These are phyloP conservation scores for Calliopsis andreniformis DNA, from an alignment of 1,140 invertebrate species.

Conservation along the genomic window DNA sequence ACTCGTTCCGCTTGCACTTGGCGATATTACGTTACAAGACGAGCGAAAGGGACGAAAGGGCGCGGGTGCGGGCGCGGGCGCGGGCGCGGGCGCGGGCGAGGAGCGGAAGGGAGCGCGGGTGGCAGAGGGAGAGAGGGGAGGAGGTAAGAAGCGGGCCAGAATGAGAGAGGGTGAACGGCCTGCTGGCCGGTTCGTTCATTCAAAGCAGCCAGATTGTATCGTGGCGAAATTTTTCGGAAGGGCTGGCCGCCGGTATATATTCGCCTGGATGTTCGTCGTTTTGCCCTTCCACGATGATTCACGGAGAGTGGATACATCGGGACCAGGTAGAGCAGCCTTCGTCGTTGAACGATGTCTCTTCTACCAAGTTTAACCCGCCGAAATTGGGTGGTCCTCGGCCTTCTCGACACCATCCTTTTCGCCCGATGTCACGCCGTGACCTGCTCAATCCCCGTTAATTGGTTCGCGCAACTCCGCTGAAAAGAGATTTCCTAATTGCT, in stretches of 20 bases:
- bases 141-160: conserved; percentile 3
- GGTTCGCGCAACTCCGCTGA: too few species aligned
- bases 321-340: neutral
- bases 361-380: neutral
- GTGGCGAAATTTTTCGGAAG: conserved; percentile 31
- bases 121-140: too few species aligned
- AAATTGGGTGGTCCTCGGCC: conserved; percentile 5
- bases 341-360: conserved; percentile 20
- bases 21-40: conserved; percentile 23
- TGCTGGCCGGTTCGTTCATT: conserved; percentile 8
- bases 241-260: neutral
- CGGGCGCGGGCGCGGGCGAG: too few species aligned
- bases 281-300: conserved; percentile 26
- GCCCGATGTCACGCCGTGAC: too few species aligned
- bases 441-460: neutral
- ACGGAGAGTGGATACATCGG: neutral
- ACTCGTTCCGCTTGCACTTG: conserved; percentile 24
- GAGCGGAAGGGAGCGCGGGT: neutral
- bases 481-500: neutral
- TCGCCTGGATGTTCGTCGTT: neutral
- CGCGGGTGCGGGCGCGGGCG: too few species aligned
- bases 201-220: conserved; percentile 27
- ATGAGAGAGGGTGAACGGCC: conserved; percentile 35
- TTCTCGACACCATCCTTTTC: neutral
- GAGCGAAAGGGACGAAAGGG: neutral